A percentile compares a stretch with the other conserved stretches of the same genome.
These are phyloP conservation scores for Lasioglossum calceatum DNA, from an alignment of 2,888 invertebrate species.

Conservation along the genomic window DNA sequence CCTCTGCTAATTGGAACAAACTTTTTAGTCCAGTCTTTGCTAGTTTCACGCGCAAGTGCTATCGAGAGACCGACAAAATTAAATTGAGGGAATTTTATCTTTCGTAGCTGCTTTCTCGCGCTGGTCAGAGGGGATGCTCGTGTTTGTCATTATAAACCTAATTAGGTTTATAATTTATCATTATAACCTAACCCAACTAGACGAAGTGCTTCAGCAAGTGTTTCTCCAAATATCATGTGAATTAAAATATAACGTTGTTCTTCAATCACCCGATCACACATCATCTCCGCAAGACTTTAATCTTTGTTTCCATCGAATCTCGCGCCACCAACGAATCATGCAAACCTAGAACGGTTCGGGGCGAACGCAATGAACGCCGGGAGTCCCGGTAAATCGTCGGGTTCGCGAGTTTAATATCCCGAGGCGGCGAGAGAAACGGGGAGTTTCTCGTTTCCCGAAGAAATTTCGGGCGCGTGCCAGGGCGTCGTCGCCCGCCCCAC, in stretches of 20 bases:
- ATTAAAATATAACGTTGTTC: too few relatives aligned
- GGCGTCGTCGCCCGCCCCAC: neutral
- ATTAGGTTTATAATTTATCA: too few relatives aligned
- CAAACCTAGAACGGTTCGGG: neutral
- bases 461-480: conserved; percentile 75
- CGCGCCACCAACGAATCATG: too few relatives aligned
- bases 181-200: too few relatives aligned
- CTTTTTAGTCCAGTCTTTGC: neutral
- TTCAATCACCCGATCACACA: too few relatives aligned
- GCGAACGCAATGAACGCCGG: neutral
- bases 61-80: neutral
- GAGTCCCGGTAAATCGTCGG: neutral
- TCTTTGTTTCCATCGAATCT: neutral
- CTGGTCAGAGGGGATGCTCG: neutral
- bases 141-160: neutral
- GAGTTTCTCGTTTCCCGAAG: conserved; percentile 37
- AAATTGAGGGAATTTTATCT: neutral
- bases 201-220: neutral
- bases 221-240: neutral
- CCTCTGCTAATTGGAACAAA: neutral
- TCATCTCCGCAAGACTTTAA: too few relatives aligned
- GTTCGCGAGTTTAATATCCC: conserved; percentile 14
- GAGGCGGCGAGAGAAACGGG: neutral
- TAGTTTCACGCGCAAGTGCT: neutral
- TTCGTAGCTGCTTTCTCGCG: neutral